Base-by-base conservation (phyloP, 2,888 invertebrate genomes). In the Caenorhabditis sp. region DNA sequence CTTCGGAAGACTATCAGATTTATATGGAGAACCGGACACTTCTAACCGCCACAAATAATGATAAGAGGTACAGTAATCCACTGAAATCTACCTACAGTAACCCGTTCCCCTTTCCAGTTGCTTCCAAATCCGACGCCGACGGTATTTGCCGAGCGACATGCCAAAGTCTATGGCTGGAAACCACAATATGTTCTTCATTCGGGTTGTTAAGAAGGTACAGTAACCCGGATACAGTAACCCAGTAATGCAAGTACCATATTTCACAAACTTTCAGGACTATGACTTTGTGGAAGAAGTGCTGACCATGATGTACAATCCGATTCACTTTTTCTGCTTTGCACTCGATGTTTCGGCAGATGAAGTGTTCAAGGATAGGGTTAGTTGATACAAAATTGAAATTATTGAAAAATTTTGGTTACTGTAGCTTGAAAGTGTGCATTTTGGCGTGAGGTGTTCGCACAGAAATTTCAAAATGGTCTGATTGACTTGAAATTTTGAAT, bases 281-380 rank as follows among this genome's bases (percentile, higher is more conserved):
- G 74, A 77, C 35, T 86, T 77, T 35, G 72, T 86, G 13, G 86
- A 86, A 26, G 82, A 84, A 55, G 67, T 77, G n/a, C 64, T 86
- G 26, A 76, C 80, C 13, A 86, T 85, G 82, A 71, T 84, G 82
- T 82, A 78, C 61, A 82, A 83, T 9, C 86, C 86, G 4, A 69
- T 80, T 13, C 80, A 86, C 50, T 86, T 86, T 51, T 86, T 80
- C 61, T 86, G 86, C 32, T 83, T 80, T 22, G 79, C 78, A 2
- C 32, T 86, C 11, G 83, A 77, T 20, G 37, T 58, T 2, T 44
- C 65, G 15, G 76, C 86, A 8, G 65, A 76, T 9, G 60, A 69
- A 18, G 11, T 69, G 2, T 86, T 86, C 20, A 78, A 82, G 22
- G 47, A 69, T 8, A 72, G 81, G 72, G 86, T 83, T n/a, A n/a